A percentile compares a stretch with the other conserved stretches of the same genome.
Conservation (phyloP, 2,797 vertebrate species). For the Thamnophis elegans region DNA sequence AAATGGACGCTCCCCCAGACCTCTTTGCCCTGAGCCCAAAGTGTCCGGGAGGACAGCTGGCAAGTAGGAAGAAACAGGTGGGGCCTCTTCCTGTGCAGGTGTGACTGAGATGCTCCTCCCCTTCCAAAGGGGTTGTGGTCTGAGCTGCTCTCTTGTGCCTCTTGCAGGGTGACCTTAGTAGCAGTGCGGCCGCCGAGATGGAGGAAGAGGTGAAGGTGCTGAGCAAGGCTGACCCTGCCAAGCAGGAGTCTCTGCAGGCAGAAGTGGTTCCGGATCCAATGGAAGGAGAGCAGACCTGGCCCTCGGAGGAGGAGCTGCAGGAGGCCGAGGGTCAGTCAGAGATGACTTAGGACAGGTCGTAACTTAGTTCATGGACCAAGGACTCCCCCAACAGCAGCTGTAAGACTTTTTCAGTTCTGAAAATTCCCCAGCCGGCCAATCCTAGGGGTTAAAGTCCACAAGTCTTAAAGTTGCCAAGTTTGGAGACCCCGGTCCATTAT, state of each 20-base stretch:
- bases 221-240: slow-evolving; percentile 83
- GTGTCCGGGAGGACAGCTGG: slow-evolving; percentile 59
- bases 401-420: not conserved
- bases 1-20: slow-evolving; percentile 86
- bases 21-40: slow-evolving; percentile 79
- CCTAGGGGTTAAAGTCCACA: no score
- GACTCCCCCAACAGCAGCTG: not conserved
- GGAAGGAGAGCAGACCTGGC: slow-evolving; percentile 98
- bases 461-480: no score
- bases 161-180: slow-evolving; percentile 71
- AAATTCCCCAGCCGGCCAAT: not conserved
- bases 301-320: slow-evolving; percentile 88
- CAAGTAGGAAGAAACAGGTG: slow-evolving; percentile 80
- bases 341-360: rapidly evolving
- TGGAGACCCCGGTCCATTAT: no score
- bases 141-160: not conserved
- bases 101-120: not conserved
- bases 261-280: slow-evolving; percentile 93
- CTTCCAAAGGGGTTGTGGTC: not conserved
- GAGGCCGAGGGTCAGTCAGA: slow-evolving; percentile 85
- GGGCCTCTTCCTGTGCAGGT: not conserved
- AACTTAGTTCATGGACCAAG: not conserved
- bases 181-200: slow-evolving; percentile 58
- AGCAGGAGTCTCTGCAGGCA: slow-evolving; percentile 81
- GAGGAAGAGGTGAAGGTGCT: slow-evolving; percentile 80